Base-by-base conservation (phyloP, 2,797 vertebrate species). In the Myioborus melanocephalus region DNA sequence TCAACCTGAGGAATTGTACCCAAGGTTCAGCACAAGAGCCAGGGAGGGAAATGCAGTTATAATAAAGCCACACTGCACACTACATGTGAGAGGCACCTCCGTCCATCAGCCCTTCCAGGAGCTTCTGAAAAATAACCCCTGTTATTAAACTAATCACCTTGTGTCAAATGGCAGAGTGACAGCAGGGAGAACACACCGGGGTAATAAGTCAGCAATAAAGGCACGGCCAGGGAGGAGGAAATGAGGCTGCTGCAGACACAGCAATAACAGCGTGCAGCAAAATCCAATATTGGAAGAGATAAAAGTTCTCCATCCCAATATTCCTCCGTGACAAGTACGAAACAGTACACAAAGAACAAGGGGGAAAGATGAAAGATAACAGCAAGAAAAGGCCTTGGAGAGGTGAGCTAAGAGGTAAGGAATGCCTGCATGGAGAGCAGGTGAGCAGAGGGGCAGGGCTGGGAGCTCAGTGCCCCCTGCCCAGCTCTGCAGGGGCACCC, bases 231-330 rank as follows among this genome's bases (percentile, higher is more conserved):
- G 84, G 63, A 94, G 73, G 32, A 95, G 91, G 84, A 95, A 96
- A 95, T 88, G 53, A 59, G 89, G 70, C n/a, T 90, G 71, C n/a
- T 95, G 94, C 87, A 88, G 82, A 70, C 70, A 86, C 84, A 66
- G 91, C 92, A 95, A 86, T 81, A 95, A 94, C 77, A 84, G 27
- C 8, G 6, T 2, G 21, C 65, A 81, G 72, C 71, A 94, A 93
- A 91, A 95, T 81, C 84, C 94, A 95, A 59, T 95, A 95, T 72
- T 83, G 91, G 72, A 69, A 49, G 66, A 93, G 95, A 95, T 79
- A 90, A 89, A 93, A 94, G 78, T 83, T 92, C 83, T 63, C 78
- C 49, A 5, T 92, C 76, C 91, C 72, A 84, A 87, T 89, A 90
- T 55, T 93, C 78, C 73, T 87, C 66, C 6, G 4, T 73, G 87